Percentiles rank a stretch among this genome's conserved stretches.
Conservation (phyloP, 2,888 invertebrate genomes). For the Pherbina coryleti region DNA sequence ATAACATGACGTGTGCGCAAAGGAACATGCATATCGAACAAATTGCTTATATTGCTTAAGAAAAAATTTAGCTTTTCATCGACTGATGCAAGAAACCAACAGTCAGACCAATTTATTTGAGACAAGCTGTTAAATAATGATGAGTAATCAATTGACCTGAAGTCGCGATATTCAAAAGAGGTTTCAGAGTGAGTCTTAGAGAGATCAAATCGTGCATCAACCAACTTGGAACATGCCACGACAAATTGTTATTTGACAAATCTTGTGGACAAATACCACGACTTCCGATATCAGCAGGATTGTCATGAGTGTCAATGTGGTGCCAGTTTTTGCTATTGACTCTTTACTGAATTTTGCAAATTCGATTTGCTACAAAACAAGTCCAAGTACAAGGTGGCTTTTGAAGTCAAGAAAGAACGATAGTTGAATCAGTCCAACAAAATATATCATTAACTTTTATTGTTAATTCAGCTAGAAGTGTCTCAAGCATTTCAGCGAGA, state of each 20-base stretch:
- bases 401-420: slow-evolving; percentile 29
- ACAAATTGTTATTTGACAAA: background rate
- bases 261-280: background rate
- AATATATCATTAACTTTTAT: background rate
- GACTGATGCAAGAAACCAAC: no score
- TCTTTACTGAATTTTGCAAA: slow-evolving; percentile 18
- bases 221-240: slow-evolving; percentile 35
- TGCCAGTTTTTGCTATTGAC: slow-evolving; percentile 8
- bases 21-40: no score
- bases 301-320: slow-evolving; percentile 14
- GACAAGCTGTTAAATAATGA: no score
- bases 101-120: no score
- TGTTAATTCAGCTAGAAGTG: background rate
- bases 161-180: no score
- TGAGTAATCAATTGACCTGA: no score
- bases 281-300: slow-evolving; percentile 30
- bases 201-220: no score
- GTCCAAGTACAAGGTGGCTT: slow-evolving; percentile 26
- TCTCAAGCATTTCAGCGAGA: background rate
- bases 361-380: slow-evolving; percentile 22
- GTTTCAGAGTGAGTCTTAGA: no score
- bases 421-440: slow-evolving; percentile 25
- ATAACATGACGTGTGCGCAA: no score
- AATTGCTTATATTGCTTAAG: no score
- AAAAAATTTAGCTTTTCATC: no score